phyloP scores from a whole-genome alignment of 30 jellyfish, hydroid and myxozoan genomes.

The Morbakka virulenta region DNA sequence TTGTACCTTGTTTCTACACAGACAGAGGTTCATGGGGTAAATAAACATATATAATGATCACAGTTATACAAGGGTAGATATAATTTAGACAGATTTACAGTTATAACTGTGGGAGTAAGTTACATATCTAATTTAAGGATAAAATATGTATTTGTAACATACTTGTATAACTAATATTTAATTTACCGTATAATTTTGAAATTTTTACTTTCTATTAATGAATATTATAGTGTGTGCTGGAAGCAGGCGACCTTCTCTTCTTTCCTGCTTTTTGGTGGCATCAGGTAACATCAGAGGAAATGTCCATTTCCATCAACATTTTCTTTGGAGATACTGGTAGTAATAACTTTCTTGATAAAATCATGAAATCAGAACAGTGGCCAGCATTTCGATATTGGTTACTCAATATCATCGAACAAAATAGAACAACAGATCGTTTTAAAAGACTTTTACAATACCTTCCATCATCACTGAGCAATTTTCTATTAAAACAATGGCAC shows the following conservation, averaged over 20 bases:
- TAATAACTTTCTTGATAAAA: slow-evolving; percentile 62
- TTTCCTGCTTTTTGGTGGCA: slow-evolving; percentile 99
- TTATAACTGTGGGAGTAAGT: no score
- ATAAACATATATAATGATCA: no score
- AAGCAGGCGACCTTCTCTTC: slow-evolving; percentile 87
- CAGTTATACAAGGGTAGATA: no score
- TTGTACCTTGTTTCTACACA: no score
- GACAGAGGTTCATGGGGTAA: no score
- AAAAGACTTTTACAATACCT: slow-evolving; percentile 62
- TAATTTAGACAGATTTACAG: no score
- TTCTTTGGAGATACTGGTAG: slow-evolving; percentile 95
- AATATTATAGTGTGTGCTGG: slow-evolving; percentile 82
- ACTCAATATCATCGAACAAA: slow-evolving; percentile 86
- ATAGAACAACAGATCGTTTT: slow-evolving; percentile 63
- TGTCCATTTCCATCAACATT: slow-evolving; percentile 88
- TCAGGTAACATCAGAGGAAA: slow-evolving; percentile 82
- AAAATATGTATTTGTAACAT: no score
- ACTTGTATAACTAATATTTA: no score
- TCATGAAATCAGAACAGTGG: slow-evolving; percentile 87
- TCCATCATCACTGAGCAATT: slow-evolving; percentile 54
- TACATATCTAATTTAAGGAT: no score
- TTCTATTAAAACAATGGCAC: slow-evolving; percentile 94
- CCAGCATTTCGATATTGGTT: slow-evolving; percentile 86
- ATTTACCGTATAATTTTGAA: no score
- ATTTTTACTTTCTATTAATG: no score